Conservation (phyloP, 1,140 invertebrate genomes). For the Drosophila orena region DNA sequence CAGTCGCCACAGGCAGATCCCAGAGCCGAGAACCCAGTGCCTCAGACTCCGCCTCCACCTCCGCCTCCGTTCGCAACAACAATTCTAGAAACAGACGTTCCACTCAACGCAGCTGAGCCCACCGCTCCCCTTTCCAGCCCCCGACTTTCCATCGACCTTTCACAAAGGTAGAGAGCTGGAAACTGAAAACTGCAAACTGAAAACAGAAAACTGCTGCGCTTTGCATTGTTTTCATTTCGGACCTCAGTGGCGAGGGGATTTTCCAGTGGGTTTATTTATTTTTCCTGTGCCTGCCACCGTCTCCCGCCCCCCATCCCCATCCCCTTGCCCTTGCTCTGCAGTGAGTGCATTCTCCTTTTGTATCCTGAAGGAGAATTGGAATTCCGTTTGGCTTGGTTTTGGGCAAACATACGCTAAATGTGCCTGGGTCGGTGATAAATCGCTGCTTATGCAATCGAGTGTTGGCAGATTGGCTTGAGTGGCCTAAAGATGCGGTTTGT, state of each 20-base stretch:
- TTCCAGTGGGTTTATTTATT: conserved; percentile 56
- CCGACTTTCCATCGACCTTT: conserved; percentile 18
- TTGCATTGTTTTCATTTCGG: conserved; percentile 76
- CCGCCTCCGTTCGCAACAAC: conserved; percentile 53
- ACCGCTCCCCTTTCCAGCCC: conserved; percentile 1
- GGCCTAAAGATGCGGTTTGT: conserved; percentile 30
- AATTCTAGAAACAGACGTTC: conserved; percentile 79
- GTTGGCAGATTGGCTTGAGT: conserved; percentile 59
- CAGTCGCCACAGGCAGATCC: conserved; percentile 26
- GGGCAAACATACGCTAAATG: conserved; percentile 73
- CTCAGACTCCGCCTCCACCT: conserved; percentile 22
- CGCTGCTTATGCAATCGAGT: conserved; percentile 51
- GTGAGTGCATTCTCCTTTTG: conserved; percentile 44
- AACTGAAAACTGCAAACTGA: conserved; percentile 48
- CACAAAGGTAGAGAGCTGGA: conserved; percentile 68
- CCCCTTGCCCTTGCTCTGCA: not conserved
- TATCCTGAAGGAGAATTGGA: conserved; percentile 39
- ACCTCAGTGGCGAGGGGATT: conserved; percentile 38
- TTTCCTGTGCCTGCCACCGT: conserved; percentile 18
- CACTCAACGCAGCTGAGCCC: conserved; percentile 76
- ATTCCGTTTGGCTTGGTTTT: conserved; percentile 43
- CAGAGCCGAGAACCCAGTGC: conserved; percentile 5
- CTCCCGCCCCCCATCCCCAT: not conserved
- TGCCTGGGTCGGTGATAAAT: conserved; percentile 67
- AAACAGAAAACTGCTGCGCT: conserved; percentile 73